Conservation (phyloP, 2,888 invertebrate genomes). For the Chirona hameri region DNA sequence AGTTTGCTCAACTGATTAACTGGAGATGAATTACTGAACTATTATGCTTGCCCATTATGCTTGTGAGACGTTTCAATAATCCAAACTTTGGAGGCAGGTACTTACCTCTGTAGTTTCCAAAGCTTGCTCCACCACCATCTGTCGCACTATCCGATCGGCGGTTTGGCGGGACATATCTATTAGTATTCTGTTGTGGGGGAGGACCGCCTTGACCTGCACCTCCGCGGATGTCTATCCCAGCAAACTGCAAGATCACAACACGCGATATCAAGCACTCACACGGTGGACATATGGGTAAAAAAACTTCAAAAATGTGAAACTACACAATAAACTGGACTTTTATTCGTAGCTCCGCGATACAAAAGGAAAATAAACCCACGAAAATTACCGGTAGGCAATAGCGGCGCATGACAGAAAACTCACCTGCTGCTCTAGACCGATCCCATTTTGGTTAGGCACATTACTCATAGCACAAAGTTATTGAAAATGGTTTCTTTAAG, state of each 20-base stretch:
- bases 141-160: not conserved
- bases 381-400: not conserved
- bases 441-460: conserved; percentile 40
- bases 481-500: not conserved
- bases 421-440: conserved; percentile 40
- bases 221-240: conserved; percentile 22
- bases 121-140: not conserved
- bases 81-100: no score
- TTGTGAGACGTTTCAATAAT: no score
- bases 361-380: not conserved
- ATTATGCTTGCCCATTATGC: no score
- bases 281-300: no score
- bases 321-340: no score
- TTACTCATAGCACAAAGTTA: conserved; percentile 39
- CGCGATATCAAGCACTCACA: no score
- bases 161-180: conserved; percentile 14
- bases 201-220: not conserved
- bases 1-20: no score
- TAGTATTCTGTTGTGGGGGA: not conserved
- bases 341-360: not conserved
- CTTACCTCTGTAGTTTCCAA: not conserved
- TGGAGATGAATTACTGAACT: no score
- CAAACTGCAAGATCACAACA: not conserved
- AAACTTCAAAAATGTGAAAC: not conserved
- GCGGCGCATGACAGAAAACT: not conserved